These are phyloP conservation scores for Pituophis catenifer DNA, from an alignment of 2,113 vertebrate species.

Conservation along the genomic window DNA sequence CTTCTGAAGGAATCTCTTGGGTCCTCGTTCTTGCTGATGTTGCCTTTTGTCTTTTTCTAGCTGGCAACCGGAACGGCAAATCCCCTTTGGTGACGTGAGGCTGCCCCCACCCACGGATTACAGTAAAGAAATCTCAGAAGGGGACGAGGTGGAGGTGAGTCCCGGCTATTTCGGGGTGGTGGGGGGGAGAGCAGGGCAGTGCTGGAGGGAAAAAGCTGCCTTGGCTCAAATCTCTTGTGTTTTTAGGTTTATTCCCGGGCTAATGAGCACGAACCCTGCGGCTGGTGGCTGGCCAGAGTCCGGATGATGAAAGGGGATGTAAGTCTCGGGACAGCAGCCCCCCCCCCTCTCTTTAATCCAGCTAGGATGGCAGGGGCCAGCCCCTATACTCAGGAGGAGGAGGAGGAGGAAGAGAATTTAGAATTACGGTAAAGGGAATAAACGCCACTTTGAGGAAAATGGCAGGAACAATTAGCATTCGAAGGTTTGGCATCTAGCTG, in stretches of 20 bases:
- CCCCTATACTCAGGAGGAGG: no score
- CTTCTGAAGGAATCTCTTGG: accelerated
- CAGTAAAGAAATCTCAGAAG: slow-evolving; percentile 86
- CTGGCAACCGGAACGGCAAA: slow-evolving; percentile 90
- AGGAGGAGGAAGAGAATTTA: no score
- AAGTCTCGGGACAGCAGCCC: slow-evolving; percentile 49
- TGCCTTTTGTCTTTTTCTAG: slow-evolving; percentile 56
- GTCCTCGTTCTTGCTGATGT: accelerated
- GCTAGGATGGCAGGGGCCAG: no score
- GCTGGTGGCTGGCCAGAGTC: slow-evolving; percentile 91
- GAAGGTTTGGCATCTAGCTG: no score
- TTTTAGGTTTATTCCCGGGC: slow-evolving; percentile 88
- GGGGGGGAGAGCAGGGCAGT: accelerated
- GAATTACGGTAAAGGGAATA: neutral
- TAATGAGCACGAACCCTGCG: slow-evolving; percentile 88
- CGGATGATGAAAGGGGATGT: slow-evolving; percentile 95
- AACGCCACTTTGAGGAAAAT: no score
- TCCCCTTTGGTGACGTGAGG: slow-evolving; percentile 89
- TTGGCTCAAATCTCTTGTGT: neutral
- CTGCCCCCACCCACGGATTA: slow-evolving; percentile 85
- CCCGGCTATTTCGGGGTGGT: accelerated
- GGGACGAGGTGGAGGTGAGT: slow-evolving; percentile 90
- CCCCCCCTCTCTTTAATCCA: neutral
- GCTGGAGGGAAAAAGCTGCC: accelerated
- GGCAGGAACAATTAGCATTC: no score